Percentiles rank a stretch among this genome's conserved stretches.
Conservation (phyloP, 2,113 vertebrate genomes). For the Lota lota region DNA sequence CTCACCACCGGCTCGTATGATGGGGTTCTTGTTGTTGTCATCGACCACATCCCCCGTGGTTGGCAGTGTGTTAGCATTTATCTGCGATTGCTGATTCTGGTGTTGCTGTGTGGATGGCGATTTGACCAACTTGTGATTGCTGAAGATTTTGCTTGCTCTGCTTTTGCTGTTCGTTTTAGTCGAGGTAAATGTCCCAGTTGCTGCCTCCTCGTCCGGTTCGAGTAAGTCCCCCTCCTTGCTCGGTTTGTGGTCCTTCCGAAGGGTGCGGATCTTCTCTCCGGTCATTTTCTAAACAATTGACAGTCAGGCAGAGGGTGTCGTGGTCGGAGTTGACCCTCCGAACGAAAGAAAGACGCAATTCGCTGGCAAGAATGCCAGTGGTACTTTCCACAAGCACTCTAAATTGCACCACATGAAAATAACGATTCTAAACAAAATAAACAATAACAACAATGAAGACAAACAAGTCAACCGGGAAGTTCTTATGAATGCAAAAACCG, state of each 20-base stretch:
- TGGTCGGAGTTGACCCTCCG: constrained; percentile 64
- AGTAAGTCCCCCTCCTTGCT: constrained; percentile 86
- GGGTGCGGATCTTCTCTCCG: constrained; percentile 93
- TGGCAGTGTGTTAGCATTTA: constrained; percentile 62
- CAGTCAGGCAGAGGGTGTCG: constrained; percentile 57
- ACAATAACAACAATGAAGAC: constrained; percentile 10
- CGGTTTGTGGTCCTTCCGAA: constrained; percentile 87
- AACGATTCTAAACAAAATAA: constrained; percentile 25
- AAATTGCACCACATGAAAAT: constrained; percentile 65
- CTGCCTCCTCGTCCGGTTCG: constrained; percentile 88
- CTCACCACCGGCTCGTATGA: constrained; percentile 62
- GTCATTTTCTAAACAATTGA: constrained; percentile 79
- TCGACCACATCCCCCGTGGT: constrained; percentile 60
- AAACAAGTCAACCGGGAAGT: background rate
- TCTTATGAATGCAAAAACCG: constrained; percentile 20
- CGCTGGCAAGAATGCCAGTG: constrained; percentile 42
- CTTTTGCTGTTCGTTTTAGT: constrained; percentile 69
- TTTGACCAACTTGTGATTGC: constrained; percentile 79
- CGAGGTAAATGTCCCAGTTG: constrained; percentile 79
- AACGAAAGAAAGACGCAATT: constrained; percentile 42
- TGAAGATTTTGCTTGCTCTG: constrained; percentile 79
- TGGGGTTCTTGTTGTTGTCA: constrained; percentile 75
- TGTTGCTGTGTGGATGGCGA: constrained; percentile 68
- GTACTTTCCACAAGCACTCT: constrained; percentile 41
- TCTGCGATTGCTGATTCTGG: constrained; percentile 68